phyloP scores from a whole-genome alignment of 1,140 invertebrate genomes.

The Macrosteles quadrilineatus region DNA sequence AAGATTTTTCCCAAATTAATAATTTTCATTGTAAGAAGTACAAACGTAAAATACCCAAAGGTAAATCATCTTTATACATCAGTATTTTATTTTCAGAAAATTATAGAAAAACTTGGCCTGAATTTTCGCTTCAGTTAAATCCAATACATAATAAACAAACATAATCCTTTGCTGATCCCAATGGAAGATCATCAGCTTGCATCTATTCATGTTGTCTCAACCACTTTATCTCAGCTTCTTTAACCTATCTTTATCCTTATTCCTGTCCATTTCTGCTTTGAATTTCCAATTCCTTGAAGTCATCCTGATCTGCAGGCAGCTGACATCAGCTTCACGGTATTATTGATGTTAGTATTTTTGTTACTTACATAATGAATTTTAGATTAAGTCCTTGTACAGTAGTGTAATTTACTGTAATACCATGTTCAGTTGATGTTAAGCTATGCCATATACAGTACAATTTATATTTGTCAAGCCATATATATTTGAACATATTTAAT shows the following conservation, averaged over 20 bases:
- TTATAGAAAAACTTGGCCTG: neutral
- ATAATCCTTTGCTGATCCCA: neutral
- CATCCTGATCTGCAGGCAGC: neutral
- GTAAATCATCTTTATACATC: neutral
- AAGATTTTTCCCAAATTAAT: too few relatives aligned
- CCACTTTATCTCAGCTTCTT: neutral
- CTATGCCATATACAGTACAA: too few relatives aligned
- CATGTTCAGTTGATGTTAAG: too few relatives aligned
- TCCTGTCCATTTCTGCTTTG: neutral
- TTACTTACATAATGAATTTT: neutral
- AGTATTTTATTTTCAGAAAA: too few relatives aligned
- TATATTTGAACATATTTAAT: too few relatives aligned
- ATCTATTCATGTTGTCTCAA: neutral
- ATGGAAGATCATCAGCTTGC: neutral
- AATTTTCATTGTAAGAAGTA: too few relatives aligned
- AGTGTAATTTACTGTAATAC: too few relatives aligned
- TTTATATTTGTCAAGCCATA: too few relatives aligned
- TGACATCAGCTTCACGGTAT: neutral
- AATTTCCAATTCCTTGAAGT: neutral
- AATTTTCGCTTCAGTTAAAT: neutral
- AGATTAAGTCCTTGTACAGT: too few relatives aligned
- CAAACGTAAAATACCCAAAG: too few relatives aligned
- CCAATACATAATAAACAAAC: neutral
- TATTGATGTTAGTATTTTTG: conserved; percentile 4
- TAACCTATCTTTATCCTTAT: neutral